Conservation (phyloP, 2,797 vertebrate species). For the Australoheros facetus region DNA sequence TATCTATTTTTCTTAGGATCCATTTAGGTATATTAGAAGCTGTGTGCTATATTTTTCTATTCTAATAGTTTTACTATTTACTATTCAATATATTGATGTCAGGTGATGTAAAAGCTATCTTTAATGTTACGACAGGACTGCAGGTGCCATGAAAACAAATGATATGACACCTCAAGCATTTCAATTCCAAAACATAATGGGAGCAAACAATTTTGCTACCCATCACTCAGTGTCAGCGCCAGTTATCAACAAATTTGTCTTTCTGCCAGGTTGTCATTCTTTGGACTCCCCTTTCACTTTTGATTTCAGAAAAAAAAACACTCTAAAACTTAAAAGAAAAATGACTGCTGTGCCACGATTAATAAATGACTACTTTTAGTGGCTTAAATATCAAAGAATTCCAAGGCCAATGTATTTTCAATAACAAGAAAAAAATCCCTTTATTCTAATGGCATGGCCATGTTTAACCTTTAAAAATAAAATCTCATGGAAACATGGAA, state of each 20-base stretch:
- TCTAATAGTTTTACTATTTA: background rate
- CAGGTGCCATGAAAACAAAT: conserved; percentile 80
- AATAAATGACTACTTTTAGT: background rate
- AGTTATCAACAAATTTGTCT: conserved; percentile 83
- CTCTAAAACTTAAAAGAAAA: conserved; percentile 38
- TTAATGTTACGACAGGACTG: conserved; percentile 52
- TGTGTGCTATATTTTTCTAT: background rate
- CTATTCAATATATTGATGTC: conserved; percentile 21
- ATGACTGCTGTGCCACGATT: conserved; percentile 12
- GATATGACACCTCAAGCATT: conserved; percentile 81
- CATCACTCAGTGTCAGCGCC: conserved; percentile 83
- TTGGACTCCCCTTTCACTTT: conserved; percentile 62
- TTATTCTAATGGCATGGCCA: background rate
- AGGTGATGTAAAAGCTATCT: conserved; percentile 50
- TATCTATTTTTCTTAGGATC: conserved; percentile 48
- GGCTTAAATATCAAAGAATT: too few species aligned
- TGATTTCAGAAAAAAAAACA: conserved; percentile 40
- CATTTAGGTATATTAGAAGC: conserved; percentile 1
- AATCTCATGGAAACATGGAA: background rate
- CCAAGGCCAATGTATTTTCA: background rate
- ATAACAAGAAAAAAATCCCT: background rate
- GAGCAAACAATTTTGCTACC: conserved; percentile 77
- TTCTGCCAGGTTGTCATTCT: conserved; percentile 76
- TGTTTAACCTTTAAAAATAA: background rate
- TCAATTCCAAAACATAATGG: conserved; percentile 84